Percentiles rank a stretch among this genome's conserved stretches.
phyloP scores from a whole-genome alignment of 53 echinoderm and acorn worm species.

The Astropecten irregularis region DNA sequence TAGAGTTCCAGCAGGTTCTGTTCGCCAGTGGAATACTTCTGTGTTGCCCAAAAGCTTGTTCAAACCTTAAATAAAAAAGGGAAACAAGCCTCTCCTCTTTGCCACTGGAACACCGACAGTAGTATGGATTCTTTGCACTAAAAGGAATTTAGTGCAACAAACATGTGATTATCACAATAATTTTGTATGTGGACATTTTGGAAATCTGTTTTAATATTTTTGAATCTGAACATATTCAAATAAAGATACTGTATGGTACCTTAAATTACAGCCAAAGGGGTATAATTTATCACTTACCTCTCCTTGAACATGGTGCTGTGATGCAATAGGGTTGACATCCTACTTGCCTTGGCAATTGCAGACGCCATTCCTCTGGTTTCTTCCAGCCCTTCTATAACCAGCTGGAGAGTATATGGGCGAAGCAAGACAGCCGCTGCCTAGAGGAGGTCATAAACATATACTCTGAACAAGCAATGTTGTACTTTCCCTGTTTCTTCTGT shows the following conservation, averaged over 20 bases:
- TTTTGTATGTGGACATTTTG: too few relatives aligned
- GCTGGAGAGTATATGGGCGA: conserved; percentile 59
- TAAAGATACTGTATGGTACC: background rate
- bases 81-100: too few relatives aligned
- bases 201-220: too few relatives aligned
- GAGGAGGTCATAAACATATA: conserved; percentile 3
- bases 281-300: background rate
- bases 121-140: too few relatives aligned
- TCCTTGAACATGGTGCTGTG: conserved; percentile 42
- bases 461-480: conserved; percentile 3
- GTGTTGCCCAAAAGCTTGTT: conserved; percentile 19
- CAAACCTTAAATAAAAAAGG: conserved; percentile 6
- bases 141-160: background rate
- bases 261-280: background rate
- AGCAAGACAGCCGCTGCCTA: conserved; percentile 43
- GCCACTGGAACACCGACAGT: too few relatives aligned
- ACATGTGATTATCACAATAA: background rate
- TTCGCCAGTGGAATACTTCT: conserved; percentile 27
- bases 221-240: too few relatives aligned
- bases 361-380: conserved; percentile 9
- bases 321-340: conserved; percentile 39
- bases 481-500: conserved; percentile 4
- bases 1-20: conserved; percentile 48
- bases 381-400: conserved; percentile 56
- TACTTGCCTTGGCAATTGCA: conserved; percentile 25